Evolutionary conservation across 2,888 invertebrate species (phyloP).

Genomic region (Biston betularia): DNA sequence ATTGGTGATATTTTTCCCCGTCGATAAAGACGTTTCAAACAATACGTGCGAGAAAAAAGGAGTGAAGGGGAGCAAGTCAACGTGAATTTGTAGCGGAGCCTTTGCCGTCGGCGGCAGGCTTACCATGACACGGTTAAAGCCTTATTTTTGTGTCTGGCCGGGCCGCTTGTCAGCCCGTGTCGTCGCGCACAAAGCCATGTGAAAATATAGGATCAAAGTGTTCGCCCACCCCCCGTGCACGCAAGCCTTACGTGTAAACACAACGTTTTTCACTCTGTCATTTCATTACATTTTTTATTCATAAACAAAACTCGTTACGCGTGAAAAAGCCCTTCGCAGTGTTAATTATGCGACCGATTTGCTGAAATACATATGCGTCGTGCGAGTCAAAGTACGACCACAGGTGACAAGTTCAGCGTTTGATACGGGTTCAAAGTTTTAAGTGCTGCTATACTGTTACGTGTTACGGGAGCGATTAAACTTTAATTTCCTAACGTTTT

Average conservation of each 20-base stretch:
- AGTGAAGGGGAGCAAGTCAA: conserved; percentile 74
- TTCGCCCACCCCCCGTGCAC: conserved; percentile 63
- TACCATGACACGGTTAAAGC: conserved; percentile 85
- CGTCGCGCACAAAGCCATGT: conserved; percentile 83
- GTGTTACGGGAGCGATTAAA: conserved; percentile 18
- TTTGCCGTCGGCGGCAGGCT: conserved; percentile 85
- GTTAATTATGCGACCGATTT: conserved; percentile 47
- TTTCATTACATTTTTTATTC: conserved; percentile 56
- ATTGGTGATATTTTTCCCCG: conserved; percentile 43
- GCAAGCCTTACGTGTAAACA: conserved; percentile 65
- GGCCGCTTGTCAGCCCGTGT: conserved; percentile 81
- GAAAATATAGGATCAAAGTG: conserved; percentile 85
- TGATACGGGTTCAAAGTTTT: conserved; percentile 47
- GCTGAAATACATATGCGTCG: conserved; percentile 40
- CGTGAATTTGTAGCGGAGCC: conserved; percentile 82
- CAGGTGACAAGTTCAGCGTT: conserved; percentile 42
- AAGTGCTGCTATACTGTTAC: conserved; percentile 42
- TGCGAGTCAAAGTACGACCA: conserved; percentile 36
- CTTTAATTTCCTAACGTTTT: conserved; percentile 16
- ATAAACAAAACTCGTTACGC: conserved; percentile 43
- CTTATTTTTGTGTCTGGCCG: conserved; percentile 85
- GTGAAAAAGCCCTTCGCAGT: conserved; percentile 48
- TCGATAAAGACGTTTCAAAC: conserved; percentile 56
- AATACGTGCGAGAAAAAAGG: conserved; percentile 61
- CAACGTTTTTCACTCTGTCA: conserved; percentile 63